Base-by-base conservation (phyloP, 2,888 invertebrate genomes). In the Apamea epomidion region DNA sequence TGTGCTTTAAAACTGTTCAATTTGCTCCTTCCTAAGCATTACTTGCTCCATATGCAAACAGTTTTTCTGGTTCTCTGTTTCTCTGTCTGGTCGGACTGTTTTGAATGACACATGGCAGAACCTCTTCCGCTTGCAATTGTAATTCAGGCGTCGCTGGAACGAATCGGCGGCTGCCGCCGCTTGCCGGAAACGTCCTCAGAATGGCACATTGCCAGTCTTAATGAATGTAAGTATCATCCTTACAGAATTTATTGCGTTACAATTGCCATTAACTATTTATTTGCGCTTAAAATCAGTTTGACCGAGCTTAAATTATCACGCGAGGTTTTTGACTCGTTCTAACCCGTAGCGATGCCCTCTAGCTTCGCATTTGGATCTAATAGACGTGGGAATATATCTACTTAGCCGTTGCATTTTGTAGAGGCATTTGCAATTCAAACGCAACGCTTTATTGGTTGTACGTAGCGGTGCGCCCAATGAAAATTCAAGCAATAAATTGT, bases 121-220 rank as follows among this genome's bases (percentile, higher is more conserved):
- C 90, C 92, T 91, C 92, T 94, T 93, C 93, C 92, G 93, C 90
- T 94, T 94, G 94, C 94, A 93, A 94, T 93, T 94, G 93, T 93
- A 92, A 94, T 95, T 94, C 94, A 93, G 93, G 92, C 94, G 93
- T 93, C 93, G 94, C 93, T 92, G 93, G 92, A 95, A 95, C 94
- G 93, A 95, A 95, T 94, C 93, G 94, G 91, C 88, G 90, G 89
- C 90, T 90, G 92, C 93, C 92, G 93, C 92, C 93, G 93, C 91
- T 95, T 94, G 93, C 93, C 94, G 95, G 95, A 95, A 95, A 94
- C 93, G 92, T 93, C 94, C 93, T 93, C 90, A 81, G 90, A 93
- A 94, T 96, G 96, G 96, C 96, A 94, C 90, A 85, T 89, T 93
- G 96, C 96, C 96, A 96, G 92, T 92, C 89, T 85, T 93, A 94